A percentile compares a stretch with the other conserved stretches of the same genome.
phyloP scores from a whole-genome alignment of 2,888 invertebrate species.

The Acholoe squamosa region DNA sequence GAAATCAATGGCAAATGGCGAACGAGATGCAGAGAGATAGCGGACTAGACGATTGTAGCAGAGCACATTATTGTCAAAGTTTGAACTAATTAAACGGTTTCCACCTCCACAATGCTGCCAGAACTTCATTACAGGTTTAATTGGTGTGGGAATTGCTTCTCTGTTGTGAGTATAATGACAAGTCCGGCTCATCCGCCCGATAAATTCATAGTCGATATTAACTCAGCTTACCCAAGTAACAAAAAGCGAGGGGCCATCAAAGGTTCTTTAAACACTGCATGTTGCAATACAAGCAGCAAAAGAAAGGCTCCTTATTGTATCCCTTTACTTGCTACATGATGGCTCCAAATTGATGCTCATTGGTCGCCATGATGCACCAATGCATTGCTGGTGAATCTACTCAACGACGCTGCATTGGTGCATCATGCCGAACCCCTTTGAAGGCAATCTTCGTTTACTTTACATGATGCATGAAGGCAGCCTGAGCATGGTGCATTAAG shows the following conservation, averaged over 20 bases:
- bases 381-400: no score
- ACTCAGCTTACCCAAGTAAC: background rate
- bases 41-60: background rate
- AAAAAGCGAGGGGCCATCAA: background rate
- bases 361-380: no score
- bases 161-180: background rate
- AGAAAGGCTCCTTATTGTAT: background rate
- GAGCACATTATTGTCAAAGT: background rate
- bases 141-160: background rate
- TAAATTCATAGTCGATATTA: slow-evolving; percentile 10
- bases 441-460: no score
- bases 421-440: no score
- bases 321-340: no score
- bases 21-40: background rate
- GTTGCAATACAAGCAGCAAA: background rate
- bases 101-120: background rate
- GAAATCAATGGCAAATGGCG: background rate
- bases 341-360: no score
- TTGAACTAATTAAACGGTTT: slow-evolving; percentile 27
- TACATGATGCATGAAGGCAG: no score
- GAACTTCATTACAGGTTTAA: background rate
- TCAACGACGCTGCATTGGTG: no score
- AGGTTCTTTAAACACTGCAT: slow-evolving; percentile 11
- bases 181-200: background rate
- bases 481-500: no score